These are phyloP conservation scores for Zaprionus obscuricornis DNA, from an alignment of 2,888 invertebrate species.

Conservation along the genomic window DNA sequence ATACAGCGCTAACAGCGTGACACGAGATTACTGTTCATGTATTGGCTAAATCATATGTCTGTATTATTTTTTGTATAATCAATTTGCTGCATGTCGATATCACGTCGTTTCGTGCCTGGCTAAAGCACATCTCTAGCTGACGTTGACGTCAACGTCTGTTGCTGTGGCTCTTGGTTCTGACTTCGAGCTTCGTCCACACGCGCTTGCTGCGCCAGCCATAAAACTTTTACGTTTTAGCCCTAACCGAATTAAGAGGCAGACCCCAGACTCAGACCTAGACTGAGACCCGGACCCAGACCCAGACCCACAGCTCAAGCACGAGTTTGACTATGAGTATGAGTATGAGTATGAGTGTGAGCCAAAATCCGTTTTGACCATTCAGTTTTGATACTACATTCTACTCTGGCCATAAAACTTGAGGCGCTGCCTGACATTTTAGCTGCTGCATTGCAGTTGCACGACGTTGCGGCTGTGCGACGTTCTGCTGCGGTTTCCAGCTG, in stretches of 20 bases:
- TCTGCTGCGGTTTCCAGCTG: constrained; percentile 43
- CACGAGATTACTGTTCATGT: not conserved
- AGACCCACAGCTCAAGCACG: not conserved
- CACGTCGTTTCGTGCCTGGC: too few relatives aligned
- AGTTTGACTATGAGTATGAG: too few relatives aligned
- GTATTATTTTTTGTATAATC: too few relatives aligned
- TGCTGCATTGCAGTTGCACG: constrained; percentile 67
- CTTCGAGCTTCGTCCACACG: constrained; percentile 23
- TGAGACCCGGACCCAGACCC: constrained; percentile 1
- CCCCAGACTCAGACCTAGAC: constrained; percentile 9
- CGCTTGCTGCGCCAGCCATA: constrained; percentile 59
- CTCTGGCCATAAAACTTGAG: constrained; percentile 62
- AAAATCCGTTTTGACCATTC: constrained; percentile 17
- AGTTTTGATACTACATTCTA: constrained; percentile 69
- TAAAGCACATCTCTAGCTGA: constrained; percentile 14
- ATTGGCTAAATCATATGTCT: too few relatives aligned
- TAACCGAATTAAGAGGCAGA: constrained; percentile 56
- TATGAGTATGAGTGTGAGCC: too few relatives aligned
- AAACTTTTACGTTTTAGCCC: constrained; percentile 73
- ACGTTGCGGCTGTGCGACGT: constrained; percentile 22
- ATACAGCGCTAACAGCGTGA: constrained; percentile 8
- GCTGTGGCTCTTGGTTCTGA: not conserved
- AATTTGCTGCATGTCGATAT: too few relatives aligned
- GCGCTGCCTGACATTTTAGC: constrained; percentile 65
- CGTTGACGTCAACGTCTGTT: constrained; percentile 20